A percentile compares a stretch with the other conserved stretches of the same genome.
Conservation (phyloP, 2,113 vertebrate species). For the Addax nasomaculatus region DNA sequence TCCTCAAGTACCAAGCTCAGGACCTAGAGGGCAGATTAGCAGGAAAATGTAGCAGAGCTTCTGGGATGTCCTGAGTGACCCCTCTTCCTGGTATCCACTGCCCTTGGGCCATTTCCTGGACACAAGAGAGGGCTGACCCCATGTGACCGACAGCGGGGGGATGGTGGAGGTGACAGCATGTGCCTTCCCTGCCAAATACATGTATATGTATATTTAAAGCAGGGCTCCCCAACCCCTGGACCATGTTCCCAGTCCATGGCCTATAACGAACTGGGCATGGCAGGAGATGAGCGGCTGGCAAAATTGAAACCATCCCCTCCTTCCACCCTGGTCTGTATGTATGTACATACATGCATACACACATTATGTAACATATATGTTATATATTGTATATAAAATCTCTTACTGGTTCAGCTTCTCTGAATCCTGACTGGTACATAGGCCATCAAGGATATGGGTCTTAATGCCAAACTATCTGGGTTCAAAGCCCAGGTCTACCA, state of each 20-base stretch:
- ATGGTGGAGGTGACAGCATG: background rate
- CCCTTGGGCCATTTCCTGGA: background rate
- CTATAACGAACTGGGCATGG: background rate
- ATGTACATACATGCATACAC: background rate
- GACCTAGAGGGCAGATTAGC: background rate
- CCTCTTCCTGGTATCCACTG: background rate
- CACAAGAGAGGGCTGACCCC: background rate
- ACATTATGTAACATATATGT: background rate
- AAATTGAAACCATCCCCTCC: background rate
- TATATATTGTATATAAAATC: background rate
- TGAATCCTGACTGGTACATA: background rate
- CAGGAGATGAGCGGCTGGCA: background rate
- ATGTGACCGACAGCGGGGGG: background rate
- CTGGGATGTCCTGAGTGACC: background rate
- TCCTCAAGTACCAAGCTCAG: background rate
- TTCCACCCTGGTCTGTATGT: background rate
- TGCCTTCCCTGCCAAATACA: background rate
- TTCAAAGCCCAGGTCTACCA: background rate
- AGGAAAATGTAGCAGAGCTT: background rate
- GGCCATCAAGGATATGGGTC: background rate
- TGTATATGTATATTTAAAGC: background rate
- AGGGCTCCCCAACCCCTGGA: background rate
- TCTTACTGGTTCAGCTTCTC: background rate
- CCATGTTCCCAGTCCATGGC: background rate
- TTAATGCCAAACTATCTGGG: background rate